Base-by-base conservation (phyloP, 2,113 vertebrate species). In the Solenodon paradoxus region DNA sequence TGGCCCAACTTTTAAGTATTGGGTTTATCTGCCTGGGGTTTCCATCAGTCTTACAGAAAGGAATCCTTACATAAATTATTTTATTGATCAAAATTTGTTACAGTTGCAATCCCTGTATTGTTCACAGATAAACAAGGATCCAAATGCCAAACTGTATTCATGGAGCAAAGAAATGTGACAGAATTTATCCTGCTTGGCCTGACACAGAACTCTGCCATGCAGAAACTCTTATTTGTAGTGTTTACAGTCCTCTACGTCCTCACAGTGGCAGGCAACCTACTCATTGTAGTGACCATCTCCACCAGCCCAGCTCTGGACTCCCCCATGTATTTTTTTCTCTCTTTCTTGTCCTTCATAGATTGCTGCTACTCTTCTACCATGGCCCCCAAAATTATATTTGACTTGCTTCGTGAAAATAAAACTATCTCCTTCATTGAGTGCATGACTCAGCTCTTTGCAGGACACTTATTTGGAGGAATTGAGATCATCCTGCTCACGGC, bases 381-480 rank as follows among this genome's bases (percentile, higher is more conserved):
- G 35, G 63, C 51, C 19, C 92, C 90, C 32, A 88, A 95, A 61
- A 93, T 96, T 88, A 75, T 94, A 64, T 12, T 66, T 53, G 95
- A 90, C 87, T 69, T 87, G 28, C n/a, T 95, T 4, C 0, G 61
- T 63, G 38, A 47, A 26, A 95, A 83, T 32, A 94, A 88, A 94
- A 89, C 90, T 1, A 95, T 95, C 13, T 95, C 90, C 61, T 95
- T 96, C n/a, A 15, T 22, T 69, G 86, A 87, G 0, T 97, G 69
- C 69, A 61, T 96, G 94, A 95, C 83, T 49, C 94, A 95, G 69
- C 45, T 96, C 61, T 97, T 97, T 87, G 74, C 92, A 53, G 87
- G 79, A 63, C 94, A 97, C 49, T 96, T 97, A 57, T 91, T 95
- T 88, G 86, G 77, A 10, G 94, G 92, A 42, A 86, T 66, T 15